Evolutionary conservation across 2,113 vertebrate genomes (phyloP).

Genomic region (Pao palembangensis): DNA sequence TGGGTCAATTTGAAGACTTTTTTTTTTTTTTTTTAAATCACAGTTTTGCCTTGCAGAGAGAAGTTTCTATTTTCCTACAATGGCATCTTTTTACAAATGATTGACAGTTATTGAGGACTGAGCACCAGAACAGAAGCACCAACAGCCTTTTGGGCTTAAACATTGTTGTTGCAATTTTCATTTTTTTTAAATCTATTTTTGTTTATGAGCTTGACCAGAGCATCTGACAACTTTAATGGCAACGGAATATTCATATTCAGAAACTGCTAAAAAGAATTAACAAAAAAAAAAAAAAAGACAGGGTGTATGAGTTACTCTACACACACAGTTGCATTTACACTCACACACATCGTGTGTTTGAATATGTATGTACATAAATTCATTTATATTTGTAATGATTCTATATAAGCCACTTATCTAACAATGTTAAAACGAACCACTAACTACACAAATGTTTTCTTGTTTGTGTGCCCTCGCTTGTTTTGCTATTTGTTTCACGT

Average conservation of each 20-base stretch:
- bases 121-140: slow-evolving; percentile 39
- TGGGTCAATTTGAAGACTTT: slow-evolving; percentile 59
- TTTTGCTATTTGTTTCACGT: slow-evolving; percentile 47
- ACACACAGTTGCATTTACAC: slow-evolving; percentile 73
- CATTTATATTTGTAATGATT: slow-evolving; percentile 71
- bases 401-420: slow-evolving; percentile 80
- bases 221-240: slow-evolving; percentile 54
- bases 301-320: slow-evolving; percentile 75
- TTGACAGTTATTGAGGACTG: slow-evolving; percentile 28
- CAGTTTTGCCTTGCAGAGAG: slow-evolving; percentile 41
- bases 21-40: slow-evolving; percentile 34
- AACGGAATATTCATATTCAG: slow-evolving; percentile 53
- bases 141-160: slow-evolving; percentile 45
- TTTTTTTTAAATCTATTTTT: slow-evolving; percentile 31
- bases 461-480: slow-evolving; percentile 68
- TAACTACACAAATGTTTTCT: slow-evolving; percentile 73
- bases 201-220: slow-evolving; percentile 27
- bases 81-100: slow-evolving; percentile 36
- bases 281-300: slow-evolving; percentile 49
- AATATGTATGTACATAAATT: slow-evolving; percentile 76
- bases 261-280: slow-evolving; percentile 54
- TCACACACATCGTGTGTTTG: slow-evolving; percentile 71
- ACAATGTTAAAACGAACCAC: slow-evolving; percentile 78
- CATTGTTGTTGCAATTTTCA: slow-evolving; percentile 34
- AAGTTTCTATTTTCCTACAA: slow-evolving; percentile 32